These are phyloP conservation scores for Phoenicopterus ruber DNA, from an alignment of 2,113 vertebrate genomes.

Conservation along the genomic window DNA sequence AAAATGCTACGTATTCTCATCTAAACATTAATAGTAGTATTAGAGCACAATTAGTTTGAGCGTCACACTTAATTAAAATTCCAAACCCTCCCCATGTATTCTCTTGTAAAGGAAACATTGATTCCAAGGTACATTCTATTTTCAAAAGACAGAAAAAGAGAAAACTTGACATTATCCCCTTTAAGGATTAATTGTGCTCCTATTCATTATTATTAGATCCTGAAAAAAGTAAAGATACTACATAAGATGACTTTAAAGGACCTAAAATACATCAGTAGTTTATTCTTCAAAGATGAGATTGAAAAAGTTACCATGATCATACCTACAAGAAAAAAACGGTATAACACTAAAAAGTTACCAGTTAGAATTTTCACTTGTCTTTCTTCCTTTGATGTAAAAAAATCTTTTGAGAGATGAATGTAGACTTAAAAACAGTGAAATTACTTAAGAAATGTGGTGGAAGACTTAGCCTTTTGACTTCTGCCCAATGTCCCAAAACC, in stretches of 20 bases:
- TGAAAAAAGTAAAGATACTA: neutral
- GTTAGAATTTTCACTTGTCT: conserved; percentile 22
- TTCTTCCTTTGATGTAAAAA: conserved; percentile 38
- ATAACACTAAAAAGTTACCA: neutral
- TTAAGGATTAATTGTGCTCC: neutral
- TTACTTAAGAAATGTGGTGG: neutral
- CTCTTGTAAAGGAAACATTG: neutral
- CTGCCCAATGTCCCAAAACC: neutral
- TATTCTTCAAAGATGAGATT: conserved; percentile 41
- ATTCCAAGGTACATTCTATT: neutral
- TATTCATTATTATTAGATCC: neutral
- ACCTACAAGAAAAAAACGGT: neutral
- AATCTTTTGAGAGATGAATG: neutral
- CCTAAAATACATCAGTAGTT: conserved; percentile 22
- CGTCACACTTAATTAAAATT: neutral
- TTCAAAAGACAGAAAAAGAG: neutral
- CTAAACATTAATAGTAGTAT: neutral
- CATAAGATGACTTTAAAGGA: neutral
- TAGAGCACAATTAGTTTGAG: neutral
- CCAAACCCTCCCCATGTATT: neutral
- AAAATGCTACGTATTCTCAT: neutral
- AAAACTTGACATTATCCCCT: neutral
- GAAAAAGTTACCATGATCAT: neutral
- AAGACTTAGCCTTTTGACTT: conserved; percentile 33
- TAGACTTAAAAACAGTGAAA: conserved; percentile 14